Evolutionary conservation across 64 coral and sea anemone genomes (phyloP), one percentile per base, ranked within the genome.

Genomic region (Montipora foliosa): DNA sequence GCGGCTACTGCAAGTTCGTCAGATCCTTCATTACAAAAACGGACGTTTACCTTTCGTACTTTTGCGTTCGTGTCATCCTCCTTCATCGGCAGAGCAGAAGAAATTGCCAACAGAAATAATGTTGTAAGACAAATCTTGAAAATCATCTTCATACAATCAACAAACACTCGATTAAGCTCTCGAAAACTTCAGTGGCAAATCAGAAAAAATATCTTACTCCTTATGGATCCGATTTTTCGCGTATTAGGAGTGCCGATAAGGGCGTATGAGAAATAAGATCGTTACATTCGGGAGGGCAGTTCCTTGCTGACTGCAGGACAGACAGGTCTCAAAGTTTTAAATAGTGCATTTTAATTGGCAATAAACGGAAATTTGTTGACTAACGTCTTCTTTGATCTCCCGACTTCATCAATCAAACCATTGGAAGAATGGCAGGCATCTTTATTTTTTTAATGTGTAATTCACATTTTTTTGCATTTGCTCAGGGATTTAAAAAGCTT

Each of bases 271-370:
- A 25, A 71, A 13, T 49, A 3, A 44, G 49, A 25, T 48, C 10
- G 9, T 69, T 11, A 49, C 82, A 8, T 8, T 50, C 64, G 66
- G 47, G 49, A 71, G 82, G 70, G 47, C 11, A 2, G 50, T 72
- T 13, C 66, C 66, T 37, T 37, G 37, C 14, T 86, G 82, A 51
- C 58, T 46, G 44, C 59, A 47, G 47, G 24, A 19, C 60, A 67
- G 64, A 50, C 62, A 24, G 17, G 64, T 11, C 71, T 47, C 66
- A 37, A 60, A 84, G 66, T 37, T 70, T 14, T 71, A 70, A 48
- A 86, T 24, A 86, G 61, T 86, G 47, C 73, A 82, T 86, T 86
- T 71, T 86, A 86, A 86, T 86, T 86, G 82, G 47, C 47, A 45
- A 22, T 86, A 69, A 86, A 71, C 49, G 44, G 37, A 82, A 70